Evolutionary conservation across 2,888 invertebrate species (phyloP).

Genomic region (Drosophila mettleri): DNA sequence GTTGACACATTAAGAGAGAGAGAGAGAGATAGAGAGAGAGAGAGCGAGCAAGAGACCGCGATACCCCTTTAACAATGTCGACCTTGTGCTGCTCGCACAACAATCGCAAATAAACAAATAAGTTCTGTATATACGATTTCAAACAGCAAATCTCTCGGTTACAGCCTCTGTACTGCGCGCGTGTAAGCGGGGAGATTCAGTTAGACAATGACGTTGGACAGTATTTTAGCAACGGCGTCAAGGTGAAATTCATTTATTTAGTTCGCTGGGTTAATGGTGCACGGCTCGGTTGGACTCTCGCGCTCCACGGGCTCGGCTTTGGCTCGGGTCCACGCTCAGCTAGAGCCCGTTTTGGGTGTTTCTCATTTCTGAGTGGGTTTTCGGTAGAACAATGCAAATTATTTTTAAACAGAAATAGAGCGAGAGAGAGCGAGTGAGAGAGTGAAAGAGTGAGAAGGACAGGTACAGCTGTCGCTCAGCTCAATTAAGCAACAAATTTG

Average conservation of each 20-base stretch:
- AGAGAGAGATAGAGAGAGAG: not conserved
- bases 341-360: conserved; percentile 23
- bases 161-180: conserved; percentile 25
- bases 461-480: conserved; percentile 6
- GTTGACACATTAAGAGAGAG: conserved; percentile 35
- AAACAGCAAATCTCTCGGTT: conserved; percentile 64
- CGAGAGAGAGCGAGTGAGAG: not conserved
- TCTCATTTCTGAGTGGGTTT: conserved; percentile 5
- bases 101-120: conserved; percentile 29
- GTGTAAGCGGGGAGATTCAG: conserved; percentile 23
- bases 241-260: conserved; percentile 78
- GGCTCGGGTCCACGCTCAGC: conserved; percentile 26
- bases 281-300: conserved; percentile 21
- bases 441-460: not conserved
- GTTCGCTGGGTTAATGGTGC: conserved; percentile 72
- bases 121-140: conserved; percentile 13
- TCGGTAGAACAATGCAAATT: conserved; percentile 32
- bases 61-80: conserved; percentile 36
- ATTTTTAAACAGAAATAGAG: not conserved
- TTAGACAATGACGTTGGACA: conserved; percentile 70
- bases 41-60: conserved; percentile 7
- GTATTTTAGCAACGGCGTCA: conserved; percentile 62
- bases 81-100: conserved; percentile 47
- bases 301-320: conserved; percentile 16
- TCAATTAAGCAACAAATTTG: conserved; percentile 65